A percentile compares a stretch with the other conserved stretches of the same genome.
Evolutionary conservation across 2,888 invertebrate genomes (phyloP).

Genomic region (Tanaodytes sp.): DNA sequence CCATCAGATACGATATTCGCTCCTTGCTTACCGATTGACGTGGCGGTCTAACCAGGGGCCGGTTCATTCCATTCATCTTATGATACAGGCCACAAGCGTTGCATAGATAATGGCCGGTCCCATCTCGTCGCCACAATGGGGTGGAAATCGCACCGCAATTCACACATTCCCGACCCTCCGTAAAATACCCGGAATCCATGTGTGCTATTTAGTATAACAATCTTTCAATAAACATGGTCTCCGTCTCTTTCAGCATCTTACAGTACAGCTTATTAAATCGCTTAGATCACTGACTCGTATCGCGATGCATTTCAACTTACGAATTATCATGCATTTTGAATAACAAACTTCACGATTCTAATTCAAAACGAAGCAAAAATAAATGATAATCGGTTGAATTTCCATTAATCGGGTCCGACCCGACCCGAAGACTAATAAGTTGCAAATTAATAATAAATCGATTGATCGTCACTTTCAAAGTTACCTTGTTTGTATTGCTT

Average conservation of each 20-base stretch:
- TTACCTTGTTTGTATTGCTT: too few species aligned
- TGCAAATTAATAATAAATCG: too few species aligned
- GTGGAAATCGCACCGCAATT: conserved; percentile 98
- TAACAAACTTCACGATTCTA: too few species aligned
- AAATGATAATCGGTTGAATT: too few species aligned
- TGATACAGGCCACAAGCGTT: conserved; percentile 99
- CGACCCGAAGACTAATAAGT: too few species aligned
- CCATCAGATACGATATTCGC: conserved; percentile 69
- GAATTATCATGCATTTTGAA: too few species aligned
- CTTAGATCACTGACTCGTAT: too few species aligned
- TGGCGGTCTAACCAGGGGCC: conserved; percentile 92
- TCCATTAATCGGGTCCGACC: too few species aligned
- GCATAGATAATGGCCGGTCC: conserved; percentile 97
- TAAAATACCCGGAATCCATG: conserved; percentile 71
- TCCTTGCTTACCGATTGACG: conserved; percentile 88
- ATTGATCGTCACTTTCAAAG: too few species aligned
- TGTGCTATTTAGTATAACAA: conserved; percentile 63
- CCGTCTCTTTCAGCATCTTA: not conserved
- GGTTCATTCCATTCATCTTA: conserved; percentile 97
- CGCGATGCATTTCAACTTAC: too few species aligned
- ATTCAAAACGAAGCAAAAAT: too few species aligned
- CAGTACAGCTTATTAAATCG: too few species aligned
- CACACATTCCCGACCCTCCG: conserved; percentile 96
- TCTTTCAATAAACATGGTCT: not conserved
- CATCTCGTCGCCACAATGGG: conserved; percentile 96